These are phyloP conservation scores for Felis chaus DNA, from an alignment of 2,113 vertebrate genomes.

Conservation along the genomic window DNA sequence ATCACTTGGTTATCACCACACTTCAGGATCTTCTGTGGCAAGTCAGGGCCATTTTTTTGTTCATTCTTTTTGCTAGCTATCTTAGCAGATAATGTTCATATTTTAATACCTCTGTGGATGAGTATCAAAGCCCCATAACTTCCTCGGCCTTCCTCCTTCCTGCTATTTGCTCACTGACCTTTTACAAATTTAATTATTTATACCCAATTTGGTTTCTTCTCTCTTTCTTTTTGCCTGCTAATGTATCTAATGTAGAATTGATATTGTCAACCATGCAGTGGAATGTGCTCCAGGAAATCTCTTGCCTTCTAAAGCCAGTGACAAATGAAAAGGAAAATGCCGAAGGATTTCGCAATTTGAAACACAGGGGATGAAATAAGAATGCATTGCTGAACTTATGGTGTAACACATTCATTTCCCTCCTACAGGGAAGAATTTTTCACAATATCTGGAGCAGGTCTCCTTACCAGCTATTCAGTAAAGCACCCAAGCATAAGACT, in stretches of 20 bases:
- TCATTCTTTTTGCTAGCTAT: slow-evolving; percentile 42
- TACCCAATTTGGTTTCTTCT: slow-evolving; percentile 79
- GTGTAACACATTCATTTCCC: slow-evolving; percentile 64
- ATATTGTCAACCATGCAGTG: slow-evolving; percentile 75
- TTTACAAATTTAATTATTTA: slow-evolving; percentile 85
- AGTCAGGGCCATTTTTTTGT: background rate
- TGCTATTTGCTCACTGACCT: slow-evolving; percentile 82
- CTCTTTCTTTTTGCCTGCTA: slow-evolving; percentile 57
- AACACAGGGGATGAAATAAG: slow-evolving; percentile 61
- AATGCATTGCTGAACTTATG: slow-evolving; percentile 62
- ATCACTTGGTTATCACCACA: background rate
- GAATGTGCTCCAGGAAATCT: slow-evolving; percentile 76
- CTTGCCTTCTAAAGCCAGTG: slow-evolving; percentile 75
- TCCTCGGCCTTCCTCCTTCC: slow-evolving; percentile 64
- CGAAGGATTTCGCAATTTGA: slow-evolving; percentile 82
- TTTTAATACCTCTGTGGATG: slow-evolving; percentile 49
- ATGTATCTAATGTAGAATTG: slow-evolving; percentile 72
- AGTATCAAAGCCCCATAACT: slow-evolving; percentile 63
- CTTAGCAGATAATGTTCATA: slow-evolving; percentile 60
- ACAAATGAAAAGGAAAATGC: slow-evolving; percentile 81
- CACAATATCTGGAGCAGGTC: slow-evolving; percentile 39
- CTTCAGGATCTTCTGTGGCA: background rate
- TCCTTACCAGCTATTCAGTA: slow-evolving; percentile 51
- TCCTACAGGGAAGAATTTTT: slow-evolving; percentile 45
- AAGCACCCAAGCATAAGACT: slow-evolving; percentile 15